Conservation (phyloP, 1,140 invertebrate genomes). For the Halotydeus destructor region DNA sequence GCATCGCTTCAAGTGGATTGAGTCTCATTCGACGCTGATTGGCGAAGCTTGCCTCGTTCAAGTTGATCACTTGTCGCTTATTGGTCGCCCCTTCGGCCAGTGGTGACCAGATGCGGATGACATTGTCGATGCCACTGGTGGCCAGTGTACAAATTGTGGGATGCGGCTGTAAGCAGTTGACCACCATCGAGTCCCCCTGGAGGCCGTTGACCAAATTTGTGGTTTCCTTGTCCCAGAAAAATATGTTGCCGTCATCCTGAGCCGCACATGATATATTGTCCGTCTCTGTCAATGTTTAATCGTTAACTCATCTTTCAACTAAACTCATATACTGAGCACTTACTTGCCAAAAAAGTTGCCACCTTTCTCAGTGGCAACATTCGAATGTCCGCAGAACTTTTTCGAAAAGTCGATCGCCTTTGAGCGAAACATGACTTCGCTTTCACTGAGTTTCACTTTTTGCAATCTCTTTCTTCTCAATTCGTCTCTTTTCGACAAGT, state of each 20-base stretch:
- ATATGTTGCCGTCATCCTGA: conserved; percentile 86
- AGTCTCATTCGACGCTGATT: conserved; percentile 80
- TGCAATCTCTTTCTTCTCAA: conserved; percentile 33
- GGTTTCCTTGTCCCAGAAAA: conserved; percentile 73
- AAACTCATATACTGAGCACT: conserved; percentile 24
- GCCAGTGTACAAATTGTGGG: conserved; percentile 68
- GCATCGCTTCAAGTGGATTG: conserved; percentile 61
- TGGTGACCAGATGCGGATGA: conserved; percentile 80
- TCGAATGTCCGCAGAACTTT: conserved; percentile 77
- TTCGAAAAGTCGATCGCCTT: conserved; percentile 29
- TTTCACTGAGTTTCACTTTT: too few species aligned
- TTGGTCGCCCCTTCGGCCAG: too few species aligned
- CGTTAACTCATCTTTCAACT: neutral
- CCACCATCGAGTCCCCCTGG: conserved; percentile 70
- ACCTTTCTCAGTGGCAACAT: conserved; percentile 91
- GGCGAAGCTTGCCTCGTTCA: conserved; percentile 43
- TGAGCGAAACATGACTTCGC: neutral
- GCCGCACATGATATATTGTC: conserved; percentile 53
- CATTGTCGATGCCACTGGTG: conserved; percentile 83
- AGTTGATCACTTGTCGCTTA: conserved; percentile 37
- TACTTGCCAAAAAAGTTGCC: conserved; percentile 80
- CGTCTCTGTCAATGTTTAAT: conserved; percentile 28
- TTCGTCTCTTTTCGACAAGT: too few species aligned
- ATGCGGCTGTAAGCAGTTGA: conserved; percentile 89
- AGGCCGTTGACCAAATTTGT: conserved; percentile 58